Evolutionary conservation across 2,888 invertebrate genomes (phyloP), one percentile per base, ranked within the genome.

Genomic region (Agrenia bidenticulata): DNA sequence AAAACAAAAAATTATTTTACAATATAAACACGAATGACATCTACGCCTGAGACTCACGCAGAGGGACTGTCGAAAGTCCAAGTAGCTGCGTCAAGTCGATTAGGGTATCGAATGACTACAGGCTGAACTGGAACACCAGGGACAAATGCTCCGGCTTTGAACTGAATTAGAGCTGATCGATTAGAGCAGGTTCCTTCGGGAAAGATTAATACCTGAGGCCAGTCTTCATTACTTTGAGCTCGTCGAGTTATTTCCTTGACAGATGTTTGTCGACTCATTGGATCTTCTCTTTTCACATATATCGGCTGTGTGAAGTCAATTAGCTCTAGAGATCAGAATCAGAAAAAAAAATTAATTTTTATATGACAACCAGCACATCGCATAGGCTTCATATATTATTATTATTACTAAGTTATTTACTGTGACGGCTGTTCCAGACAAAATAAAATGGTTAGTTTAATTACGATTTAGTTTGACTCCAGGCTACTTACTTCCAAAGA

Each of bases 111-210:
- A 67, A 97, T 88, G 78, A 92, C 88, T 15, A 97, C 94, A 0
- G 96, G 96, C 79, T 97, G 97, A 1, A 97, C 90, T 0, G 97
- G 94, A 15, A 95, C 92, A 0, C 95, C 95, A 0, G 95, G 94
- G 81, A 92, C 92, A 23, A 67, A 67, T 13, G 68, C 65, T 70
- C 77, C 77, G 15, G 73, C 59, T 63, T 78, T 78, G 64, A 78
- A 78, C 76, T 76, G 81, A 53, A 83, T 81, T 76, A 97, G 82
- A 78, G 93, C 93, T 0, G 89, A 89, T 26, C 95, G 86, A 82
- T 97, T 97, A 32, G 96, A 94, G 80, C 95, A 96, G 0, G 97
- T 97, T 55, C 96, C 97, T 80, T 97, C 96, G 0, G 96, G 94
- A 81, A 96, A 97, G 77, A 97, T 94, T 67, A 94, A 85, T 59